A percentile compares a stretch with the other conserved stretches of the same genome.
phyloP scores from a whole-genome alignment of 2,113 vertebrate species.

The Phyllopteryx taeniolatus region DNA sequence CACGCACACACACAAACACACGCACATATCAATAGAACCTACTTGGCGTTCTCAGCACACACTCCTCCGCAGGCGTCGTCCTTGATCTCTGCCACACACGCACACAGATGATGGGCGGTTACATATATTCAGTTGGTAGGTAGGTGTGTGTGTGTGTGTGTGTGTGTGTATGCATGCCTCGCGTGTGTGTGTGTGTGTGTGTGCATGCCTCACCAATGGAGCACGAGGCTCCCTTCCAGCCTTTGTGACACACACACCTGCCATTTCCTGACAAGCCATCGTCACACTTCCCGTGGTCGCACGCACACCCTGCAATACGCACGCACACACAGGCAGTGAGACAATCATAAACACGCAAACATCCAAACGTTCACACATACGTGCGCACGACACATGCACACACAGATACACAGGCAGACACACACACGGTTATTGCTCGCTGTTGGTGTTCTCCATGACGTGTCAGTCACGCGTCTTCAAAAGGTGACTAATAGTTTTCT shows the following conservation, averaged over 20 bases:
- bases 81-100: constrained; percentile 72
- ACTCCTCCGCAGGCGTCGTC: constrained; percentile 78
- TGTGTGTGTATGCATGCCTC: constrained; percentile 46
- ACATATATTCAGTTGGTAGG: neutral
- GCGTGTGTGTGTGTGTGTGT: neutral
- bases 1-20: neutral
- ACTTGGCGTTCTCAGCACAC: constrained; percentile 86
- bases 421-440: no score
- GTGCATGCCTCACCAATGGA: constrained; percentile 73
- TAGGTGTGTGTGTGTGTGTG: neutral
- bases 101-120: constrained; percentile 5
- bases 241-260: constrained; percentile 82
- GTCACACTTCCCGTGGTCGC: constrained; percentile 82
- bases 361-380: neutral
- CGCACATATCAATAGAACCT: constrained; percentile 56
- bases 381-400: no score
- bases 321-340: neutral
- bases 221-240: constrained; percentile 85
- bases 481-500: no score
- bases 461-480: no score
- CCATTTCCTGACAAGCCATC: constrained; percentile 85
- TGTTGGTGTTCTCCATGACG: no score
- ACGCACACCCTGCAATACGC: constrained; percentile 80
- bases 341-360: neutral
- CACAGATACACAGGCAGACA: no score